Base-by-base conservation (phyloP, 2,113 vertebrate genomes). In the Taurulus bubalis region DNA sequence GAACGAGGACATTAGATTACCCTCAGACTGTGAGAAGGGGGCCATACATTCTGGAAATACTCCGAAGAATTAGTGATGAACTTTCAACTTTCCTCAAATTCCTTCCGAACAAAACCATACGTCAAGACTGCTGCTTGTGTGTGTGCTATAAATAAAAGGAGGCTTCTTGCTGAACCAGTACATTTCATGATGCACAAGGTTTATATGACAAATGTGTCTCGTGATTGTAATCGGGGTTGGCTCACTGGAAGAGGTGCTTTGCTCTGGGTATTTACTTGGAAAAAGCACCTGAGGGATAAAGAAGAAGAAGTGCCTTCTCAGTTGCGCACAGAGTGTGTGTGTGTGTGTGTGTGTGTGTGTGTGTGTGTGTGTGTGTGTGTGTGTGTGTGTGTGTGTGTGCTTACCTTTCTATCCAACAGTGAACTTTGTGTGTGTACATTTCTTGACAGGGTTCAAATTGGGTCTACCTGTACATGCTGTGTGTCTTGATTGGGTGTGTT, bases 171-270 rank as follows among this genome's bases (percentile, higher is more conserved):
- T 90, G 87, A 89, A 83, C 16, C 16, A 69, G 75, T 68, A 53
- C 28, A 83, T 83, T 80, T 73, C 56, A 64, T 14, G 34, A 71
- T 22, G 77, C 84, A 73, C 79, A 86, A 77, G 77, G 87, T 89
- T 89, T 88, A 22, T 72, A 85, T 87, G 88, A 91, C 84, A 84
- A 91, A 90, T 93, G 89, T 82, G 72, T 79, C 65, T 74, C 8
- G 32, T 88, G 77, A 88, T 82, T 85, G 85, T 91, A 90, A 92
- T 83, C 79, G 86, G 84, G 75, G 89, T 69, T 85, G 80, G 83
- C 75, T 86, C 11, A 26, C 74, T 89, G 1, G 14, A 75, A 80
- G 64, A 71, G 59, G 47, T 2, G 20, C 74, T 79, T 86, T 88
- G 84, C 82, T 76, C 71, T 51, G 36, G 63, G 88, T 87, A 64